Percentiles rank a stretch among this genome's conserved stretches.
These are phyloP conservation scores for Calypte anna DNA, from an alignment of 2,113 vertebrate genomes.

Conservation along the genomic window DNA sequence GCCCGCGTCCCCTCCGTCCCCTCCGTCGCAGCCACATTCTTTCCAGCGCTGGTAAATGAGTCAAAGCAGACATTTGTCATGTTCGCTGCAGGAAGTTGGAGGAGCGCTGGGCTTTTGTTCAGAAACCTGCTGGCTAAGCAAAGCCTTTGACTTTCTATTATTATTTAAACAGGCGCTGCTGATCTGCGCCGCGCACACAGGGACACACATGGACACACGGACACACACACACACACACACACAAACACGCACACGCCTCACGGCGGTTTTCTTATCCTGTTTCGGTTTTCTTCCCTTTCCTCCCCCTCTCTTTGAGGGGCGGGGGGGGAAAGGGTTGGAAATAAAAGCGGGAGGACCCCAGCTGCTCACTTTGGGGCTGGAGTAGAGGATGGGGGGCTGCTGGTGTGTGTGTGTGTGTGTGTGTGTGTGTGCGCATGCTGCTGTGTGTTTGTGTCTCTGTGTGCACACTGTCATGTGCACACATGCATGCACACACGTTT, in stretches of 20 bases:
- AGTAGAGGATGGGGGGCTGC: too few relatives aligned
- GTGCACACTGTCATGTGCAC: too few relatives aligned
- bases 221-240: background rate
- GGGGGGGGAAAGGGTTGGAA: background rate
- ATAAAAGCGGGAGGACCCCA: too few relatives aligned
- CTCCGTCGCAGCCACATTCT: conserved; percentile 39
- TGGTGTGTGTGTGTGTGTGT: too few relatives aligned
- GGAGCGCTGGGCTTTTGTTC: conserved; percentile 83
- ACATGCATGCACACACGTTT: too few relatives aligned
- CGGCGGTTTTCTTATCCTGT: background rate
- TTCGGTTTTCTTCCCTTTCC: too few relatives aligned
- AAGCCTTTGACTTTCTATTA: conserved; percentile 84
- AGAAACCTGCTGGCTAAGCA: conserved; percentile 84
- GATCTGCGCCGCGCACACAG: background rate
- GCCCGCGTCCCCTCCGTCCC: background rate
- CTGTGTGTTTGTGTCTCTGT: too few relatives aligned
- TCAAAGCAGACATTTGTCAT: conserved; percentile 82
- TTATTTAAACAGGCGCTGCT: conserved; percentile 79
- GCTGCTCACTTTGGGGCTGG: too few relatives aligned
- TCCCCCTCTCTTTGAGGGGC: too few relatives aligned
- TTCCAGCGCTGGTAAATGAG: conserved; percentile 62
- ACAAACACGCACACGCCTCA: background rate
- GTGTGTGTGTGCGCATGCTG: too few relatives aligned
- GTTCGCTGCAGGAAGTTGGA: conserved; percentile 78
- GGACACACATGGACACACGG: background rate